A percentile compares a stretch with the other conserved stretches of the same genome.
phyloP scores from a whole-genome alignment of 2,888 invertebrate species.

The Orthonevra nobilis region DNA sequence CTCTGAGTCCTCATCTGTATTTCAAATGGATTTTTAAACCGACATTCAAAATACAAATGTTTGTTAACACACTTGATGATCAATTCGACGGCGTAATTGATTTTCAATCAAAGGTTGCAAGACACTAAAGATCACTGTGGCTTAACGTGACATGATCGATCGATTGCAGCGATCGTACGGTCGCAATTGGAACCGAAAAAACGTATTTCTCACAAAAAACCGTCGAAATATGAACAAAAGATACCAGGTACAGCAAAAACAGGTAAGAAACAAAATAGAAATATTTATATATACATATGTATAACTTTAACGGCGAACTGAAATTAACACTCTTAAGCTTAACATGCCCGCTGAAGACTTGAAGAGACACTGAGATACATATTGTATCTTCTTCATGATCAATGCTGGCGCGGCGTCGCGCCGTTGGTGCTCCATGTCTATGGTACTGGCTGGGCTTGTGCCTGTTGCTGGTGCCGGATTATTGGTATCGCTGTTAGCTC shows the following conservation, averaged over 20 bases:
- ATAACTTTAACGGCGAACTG: no score
- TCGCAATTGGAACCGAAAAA: conserved; percentile 40
- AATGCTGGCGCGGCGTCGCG: not conserved
- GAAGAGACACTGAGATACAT: conserved; percentile 65
- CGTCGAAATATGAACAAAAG: conserved; percentile 6
- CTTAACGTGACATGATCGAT: conserved; percentile 50
- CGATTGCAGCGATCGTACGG: conserved; percentile 56
- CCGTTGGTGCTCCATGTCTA: not conserved
- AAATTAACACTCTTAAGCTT: conserved; percentile 56
- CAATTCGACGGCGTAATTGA: conserved; percentile 31
- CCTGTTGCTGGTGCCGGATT: no score
- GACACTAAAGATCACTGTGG: conserved; percentile 33
- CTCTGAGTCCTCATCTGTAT: conserved; percentile 16
- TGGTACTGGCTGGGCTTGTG: not conserved
- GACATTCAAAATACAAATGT: conserved; percentile 15
- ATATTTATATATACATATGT: not conserved
- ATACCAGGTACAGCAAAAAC: conserved; percentile 11
- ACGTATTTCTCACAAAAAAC: conserved; percentile 21
- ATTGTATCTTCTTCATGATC: conserved; percentile 62
- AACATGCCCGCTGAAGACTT: conserved; percentile 57
- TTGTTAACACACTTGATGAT: conserved; percentile 7
- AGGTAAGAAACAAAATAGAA: conserved; percentile 5
- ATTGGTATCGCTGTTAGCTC: no score
- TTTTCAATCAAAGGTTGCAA: conserved; percentile 36
- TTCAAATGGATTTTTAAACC: not conserved